Evolutionary conservation across 2,797 vertebrate species (phyloP).

Genomic region (Pangasius macronema): DNA sequence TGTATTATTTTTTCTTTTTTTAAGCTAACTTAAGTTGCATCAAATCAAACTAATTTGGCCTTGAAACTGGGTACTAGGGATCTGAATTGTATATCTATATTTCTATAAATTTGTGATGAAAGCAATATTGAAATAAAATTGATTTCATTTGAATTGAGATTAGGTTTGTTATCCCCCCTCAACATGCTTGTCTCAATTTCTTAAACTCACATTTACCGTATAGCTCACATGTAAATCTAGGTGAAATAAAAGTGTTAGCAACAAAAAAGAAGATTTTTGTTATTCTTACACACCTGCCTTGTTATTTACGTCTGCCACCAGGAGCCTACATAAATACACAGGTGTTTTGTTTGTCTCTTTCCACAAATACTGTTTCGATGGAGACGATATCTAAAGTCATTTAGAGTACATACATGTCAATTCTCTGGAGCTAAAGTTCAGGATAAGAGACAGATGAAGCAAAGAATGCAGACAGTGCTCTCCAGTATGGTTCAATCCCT

Average conservation of each 20-base stretch:
- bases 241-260: neutral
- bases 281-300: neutral
- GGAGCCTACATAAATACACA: neutral
- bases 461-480: neutral
- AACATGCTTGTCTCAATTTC: neutral
- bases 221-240: no score
- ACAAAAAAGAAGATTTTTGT: neutral
- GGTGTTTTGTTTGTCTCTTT: neutral
- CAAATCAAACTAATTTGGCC: no score
- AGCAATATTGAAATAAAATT: neutral
- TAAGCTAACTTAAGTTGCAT: neutral
- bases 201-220: neutral
- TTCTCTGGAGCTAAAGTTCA: conserved; percentile 33
- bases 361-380: neutral
- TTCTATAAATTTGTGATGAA: neutral
- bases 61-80: neutral
- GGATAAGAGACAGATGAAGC: conserved; percentile 71
- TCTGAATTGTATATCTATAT: neutral
- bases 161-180: neutral
- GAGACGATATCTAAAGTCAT: neutral
- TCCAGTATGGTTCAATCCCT: conserved; percentile 67
- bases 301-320: neutral
- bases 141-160: neutral
- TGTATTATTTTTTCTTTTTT: neutral
- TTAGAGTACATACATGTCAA: neutral